phyloP scores from a whole-genome alignment of 2,113 vertebrate genomes.

The Hypomesus transpacificus region DNA sequence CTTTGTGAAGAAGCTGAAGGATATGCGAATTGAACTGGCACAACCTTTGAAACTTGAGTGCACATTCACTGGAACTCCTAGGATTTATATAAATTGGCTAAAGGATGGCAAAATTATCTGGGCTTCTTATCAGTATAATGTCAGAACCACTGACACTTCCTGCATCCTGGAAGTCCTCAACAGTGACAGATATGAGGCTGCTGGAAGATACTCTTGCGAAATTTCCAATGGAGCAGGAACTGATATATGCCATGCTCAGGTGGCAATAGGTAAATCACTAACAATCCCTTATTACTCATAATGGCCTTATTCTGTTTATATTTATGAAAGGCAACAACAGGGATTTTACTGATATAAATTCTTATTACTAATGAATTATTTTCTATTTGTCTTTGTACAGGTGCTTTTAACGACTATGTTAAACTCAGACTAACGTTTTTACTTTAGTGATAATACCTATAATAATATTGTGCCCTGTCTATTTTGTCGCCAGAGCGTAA shows the following conservation, averaged over 20 bases:
- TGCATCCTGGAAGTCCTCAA: conserved; percentile 77
- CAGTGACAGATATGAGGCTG: conserved; percentile 70
- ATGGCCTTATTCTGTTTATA: not conserved
- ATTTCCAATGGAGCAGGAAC: conserved; percentile 80
- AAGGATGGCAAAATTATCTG: conserved; percentile 80
- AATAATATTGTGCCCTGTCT: not conserved
- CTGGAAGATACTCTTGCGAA: conserved; percentile 82
- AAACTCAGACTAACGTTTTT: not conserved
- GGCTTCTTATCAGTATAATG: conserved; percentile 63
- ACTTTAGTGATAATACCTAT: not conserved
- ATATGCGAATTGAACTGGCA: conserved; percentile 49
- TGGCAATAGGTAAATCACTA: conserved; percentile 69
- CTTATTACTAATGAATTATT: not conserved
- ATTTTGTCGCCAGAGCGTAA: conserved; percentile 81
- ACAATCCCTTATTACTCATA: not conserved
- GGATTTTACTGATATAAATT: too few species aligned
- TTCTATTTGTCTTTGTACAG: too few species aligned
- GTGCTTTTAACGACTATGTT: too few species aligned
- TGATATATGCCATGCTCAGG: conserved; percentile 79
- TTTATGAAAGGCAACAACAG: conserved; percentile 65
- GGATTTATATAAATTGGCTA: conserved; percentile 77
- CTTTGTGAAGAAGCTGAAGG: conserved; percentile 61
- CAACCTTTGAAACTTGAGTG: conserved; percentile 44
- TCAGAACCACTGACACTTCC: conserved; percentile 69
- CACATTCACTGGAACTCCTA: conserved; percentile 71